Evolutionary conservation across 1,140 invertebrate species (phyloP).

Genomic region (Acromyrmex charruanus): DNA sequence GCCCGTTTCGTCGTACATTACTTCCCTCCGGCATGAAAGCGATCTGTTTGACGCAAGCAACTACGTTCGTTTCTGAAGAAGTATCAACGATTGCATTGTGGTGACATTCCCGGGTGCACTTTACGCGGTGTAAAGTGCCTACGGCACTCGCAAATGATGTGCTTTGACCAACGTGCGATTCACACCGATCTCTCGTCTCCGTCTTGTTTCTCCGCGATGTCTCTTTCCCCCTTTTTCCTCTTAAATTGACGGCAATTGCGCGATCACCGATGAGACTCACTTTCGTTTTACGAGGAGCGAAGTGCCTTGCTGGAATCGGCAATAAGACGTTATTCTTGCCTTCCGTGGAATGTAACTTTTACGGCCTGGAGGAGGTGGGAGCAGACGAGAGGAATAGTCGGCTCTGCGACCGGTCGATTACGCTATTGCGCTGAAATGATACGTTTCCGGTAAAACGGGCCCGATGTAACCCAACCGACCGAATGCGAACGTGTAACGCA

Average conservation of each 20-base stretch:
- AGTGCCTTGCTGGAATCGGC: slow-evolving; percentile 50
- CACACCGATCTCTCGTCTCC: slow-evolving; percentile 43
- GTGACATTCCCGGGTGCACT: slow-evolving; percentile 45
- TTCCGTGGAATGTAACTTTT: slow-evolving; percentile 54
- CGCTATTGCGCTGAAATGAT: slow-evolving; percentile 33
- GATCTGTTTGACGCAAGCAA: neutral
- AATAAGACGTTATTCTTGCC: slow-evolving; percentile 59
- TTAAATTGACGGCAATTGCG: slow-evolving; percentile 51
- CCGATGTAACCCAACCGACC: neutral
- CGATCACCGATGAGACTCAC: slow-evolving; percentile 57
- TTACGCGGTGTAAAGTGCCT: slow-evolving; percentile 35
- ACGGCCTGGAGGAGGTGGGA: slow-evolving; percentile 28
- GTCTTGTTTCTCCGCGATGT: neutral
- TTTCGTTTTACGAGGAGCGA: slow-evolving; percentile 72
- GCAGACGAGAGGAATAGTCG: slow-evolving; percentile 17
- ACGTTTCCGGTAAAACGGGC: slow-evolving; percentile 54
- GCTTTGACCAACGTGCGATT: slow-evolving; percentile 51
- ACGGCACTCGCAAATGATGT: slow-evolving; percentile 31
- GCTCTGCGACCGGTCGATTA: slow-evolving; percentile 7
- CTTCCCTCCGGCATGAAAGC: slow-evolving; percentile 1
- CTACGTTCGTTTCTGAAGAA: neutral
- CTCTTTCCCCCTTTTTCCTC: neutral
- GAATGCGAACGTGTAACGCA: slow-evolving; percentile 26
- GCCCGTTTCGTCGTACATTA: slow-evolving; percentile 12
- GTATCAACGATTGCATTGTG: slow-evolving; percentile 28